Evolutionary conservation across 1,140 invertebrate species (phyloP), one percentile per base, ranked within the genome.

Genomic region (Hesperophylax magnus): DNA sequence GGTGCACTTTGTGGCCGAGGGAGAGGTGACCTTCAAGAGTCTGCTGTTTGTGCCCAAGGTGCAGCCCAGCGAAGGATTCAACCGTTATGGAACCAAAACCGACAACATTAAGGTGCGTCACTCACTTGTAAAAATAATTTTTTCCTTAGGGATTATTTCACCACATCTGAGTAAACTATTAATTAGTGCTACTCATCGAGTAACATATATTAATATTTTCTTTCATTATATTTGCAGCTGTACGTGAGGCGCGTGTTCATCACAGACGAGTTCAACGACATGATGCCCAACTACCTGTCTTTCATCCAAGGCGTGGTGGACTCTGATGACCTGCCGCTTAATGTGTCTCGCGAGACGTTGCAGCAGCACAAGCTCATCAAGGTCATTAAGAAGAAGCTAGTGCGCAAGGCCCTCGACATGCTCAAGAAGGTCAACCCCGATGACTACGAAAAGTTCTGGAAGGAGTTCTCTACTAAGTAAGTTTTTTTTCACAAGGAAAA

Each of bases 301-400:
- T 99, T 99, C 87, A 93, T 99, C 74, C 93, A 95, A 84, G 99
- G 99, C 85, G 95, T 99, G 81, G 98, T 99, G 31, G 99, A 99
- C 89, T 98, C 97, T n/a, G 99, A 99, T 90, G 99, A 99, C 91
- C 91, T 99, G 77, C 99, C 99, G 5, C 90, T 99, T 72, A 99
- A 99, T 89, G 98, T 99, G 17, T 98, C 97, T 0, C 94, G 99
- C 84, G 99, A 99, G 91, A 99, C 96, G 52, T 92, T 99, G 0
- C 99, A 99, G 88, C 99, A 99, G 88, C 97, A 99, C 90, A 99
- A 99, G 89, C 93, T 99, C 0, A 96, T 99, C 80, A 99, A 99
- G 90, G 97, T 95, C 56, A 99, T 99, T 86, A 99, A 98, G 91
- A 99, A 99, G 91, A 99, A 99, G 87, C 91, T 99, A 31, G 95